Conservation (phyloP, 2,888 invertebrate genomes). For the Campaea margaritaria region DNA sequence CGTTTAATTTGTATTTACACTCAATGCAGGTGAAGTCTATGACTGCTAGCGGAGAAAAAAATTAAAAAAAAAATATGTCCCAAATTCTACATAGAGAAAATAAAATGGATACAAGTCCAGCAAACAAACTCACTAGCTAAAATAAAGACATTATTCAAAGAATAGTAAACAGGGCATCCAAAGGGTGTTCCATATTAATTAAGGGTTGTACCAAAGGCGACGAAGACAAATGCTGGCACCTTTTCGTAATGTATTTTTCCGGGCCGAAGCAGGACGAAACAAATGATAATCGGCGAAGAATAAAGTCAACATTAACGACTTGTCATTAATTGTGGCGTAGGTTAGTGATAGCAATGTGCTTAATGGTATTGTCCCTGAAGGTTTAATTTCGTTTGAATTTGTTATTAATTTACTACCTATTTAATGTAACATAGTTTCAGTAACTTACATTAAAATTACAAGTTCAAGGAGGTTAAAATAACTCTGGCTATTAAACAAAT, state of each 20-base stretch:
- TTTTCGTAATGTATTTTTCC: slow-evolving; percentile 82
- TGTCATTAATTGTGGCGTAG: slow-evolving; percentile 73
- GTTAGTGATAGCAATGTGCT: slow-evolving; percentile 44
- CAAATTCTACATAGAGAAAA: too few relatives aligned
- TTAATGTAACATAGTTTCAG: too few relatives aligned
- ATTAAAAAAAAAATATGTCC: too few relatives aligned
- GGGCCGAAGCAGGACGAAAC: slow-evolving; percentile 69
- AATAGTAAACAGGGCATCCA: slow-evolving; percentile 72
- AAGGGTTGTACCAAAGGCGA: slow-evolving; percentile 76
- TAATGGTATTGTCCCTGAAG: slow-evolving; percentile 33
- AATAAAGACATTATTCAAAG: slow-evolving; percentile 55
- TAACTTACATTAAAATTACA: too few relatives aligned
- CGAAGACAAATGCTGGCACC: slow-evolving; percentile 80
- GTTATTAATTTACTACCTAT: too few relatives aligned
- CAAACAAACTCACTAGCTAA: neutral
- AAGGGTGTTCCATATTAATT: slow-evolving; percentile 84
- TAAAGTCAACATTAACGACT: slow-evolving; percentile 75
- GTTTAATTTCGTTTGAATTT: neutral
- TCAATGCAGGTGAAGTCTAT: too few relatives aligned
- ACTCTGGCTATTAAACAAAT: too few relatives aligned
- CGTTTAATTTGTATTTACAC: too few relatives aligned
- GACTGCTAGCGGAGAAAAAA: too few relatives aligned
- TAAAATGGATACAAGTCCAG: neutral
- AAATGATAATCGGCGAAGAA: slow-evolving; percentile 84
- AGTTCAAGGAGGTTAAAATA: too few relatives aligned